phyloP scores from a whole-genome alignment of 1,140 invertebrate genomes.

The Drosophila biarmipes region DNA sequence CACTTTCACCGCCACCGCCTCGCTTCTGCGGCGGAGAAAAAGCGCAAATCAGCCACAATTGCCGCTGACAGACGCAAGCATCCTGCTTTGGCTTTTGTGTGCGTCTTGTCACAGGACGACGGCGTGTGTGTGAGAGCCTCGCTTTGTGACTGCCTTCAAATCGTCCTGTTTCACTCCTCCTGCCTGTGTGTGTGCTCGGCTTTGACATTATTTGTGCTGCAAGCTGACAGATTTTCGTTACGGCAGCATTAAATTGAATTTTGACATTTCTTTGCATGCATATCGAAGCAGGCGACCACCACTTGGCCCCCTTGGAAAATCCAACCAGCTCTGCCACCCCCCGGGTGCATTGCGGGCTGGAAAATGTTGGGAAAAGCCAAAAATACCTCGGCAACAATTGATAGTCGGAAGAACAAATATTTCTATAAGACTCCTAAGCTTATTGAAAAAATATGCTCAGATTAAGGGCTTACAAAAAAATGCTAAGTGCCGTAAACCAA shows the following conservation, averaged over 20 bases:
- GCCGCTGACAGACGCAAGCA: slow-evolving; percentile 77
- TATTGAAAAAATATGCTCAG: neutral
- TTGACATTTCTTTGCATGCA: slow-evolving; percentile 79
- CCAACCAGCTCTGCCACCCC: neutral
- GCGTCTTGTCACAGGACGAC: slow-evolving; percentile 38
- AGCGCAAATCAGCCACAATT: slow-evolving; percentile 81
- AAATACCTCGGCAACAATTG: slow-evolving; percentile 3
- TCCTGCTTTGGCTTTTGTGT: slow-evolving; percentile 66
- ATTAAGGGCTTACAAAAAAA: neutral
- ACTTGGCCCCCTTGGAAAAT: neutral
- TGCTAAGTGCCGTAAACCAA: no score
- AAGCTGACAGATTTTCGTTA: slow-evolving; percentile 79
- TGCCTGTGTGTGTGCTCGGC: slow-evolving; percentile 51
- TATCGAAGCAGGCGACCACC: slow-evolving; percentile 22
- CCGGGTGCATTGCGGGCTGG: neutral
- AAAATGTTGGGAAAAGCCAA: neutral
- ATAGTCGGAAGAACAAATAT: neutral
- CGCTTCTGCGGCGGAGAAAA: slow-evolving; percentile 49
- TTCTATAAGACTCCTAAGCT: neutral
- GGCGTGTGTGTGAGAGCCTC: slow-evolving; percentile 27
- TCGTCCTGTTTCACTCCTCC: slow-evolving; percentile 7
- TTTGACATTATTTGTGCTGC: slow-evolving; percentile 81
- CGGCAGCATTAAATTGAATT: slow-evolving; percentile 81
- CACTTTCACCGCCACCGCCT: neutral
- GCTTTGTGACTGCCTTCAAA: slow-evolving; percentile 35